These are phyloP conservation scores for Oconnorella tubifera DNA, from an alignment of 2,888 invertebrate species.

Conservation along the genomic window DNA sequence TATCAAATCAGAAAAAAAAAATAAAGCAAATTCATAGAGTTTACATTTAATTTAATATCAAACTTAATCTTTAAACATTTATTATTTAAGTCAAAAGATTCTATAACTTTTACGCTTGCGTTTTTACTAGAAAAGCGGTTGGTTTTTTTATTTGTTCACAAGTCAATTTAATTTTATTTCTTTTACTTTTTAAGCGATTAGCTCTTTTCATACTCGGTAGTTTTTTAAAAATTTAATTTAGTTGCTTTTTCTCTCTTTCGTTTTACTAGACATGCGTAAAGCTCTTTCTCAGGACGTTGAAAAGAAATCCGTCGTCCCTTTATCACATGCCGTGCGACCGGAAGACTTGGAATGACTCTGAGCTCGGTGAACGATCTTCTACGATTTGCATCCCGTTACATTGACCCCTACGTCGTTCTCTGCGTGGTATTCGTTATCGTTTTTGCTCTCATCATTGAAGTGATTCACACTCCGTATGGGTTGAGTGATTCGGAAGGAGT, in stretches of 20 bases:
- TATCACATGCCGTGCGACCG: slow-evolving; percentile 87
- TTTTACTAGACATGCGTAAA: slow-evolving; percentile 98
- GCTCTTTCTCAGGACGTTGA: slow-evolving; percentile 87
- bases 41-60: too few relatives aligned
- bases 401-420: slow-evolving; percentile 1
- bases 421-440: slow-evolving; percentile 19
- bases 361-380: slow-evolving; percentile 34
- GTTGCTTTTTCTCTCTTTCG: slow-evolving; percentile 30
- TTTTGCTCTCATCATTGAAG: background rate
- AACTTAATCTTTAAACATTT: too few relatives aligned
- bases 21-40: too few relatives aligned
- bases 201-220: background rate
- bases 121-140: too few relatives aligned
- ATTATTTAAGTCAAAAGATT: too few relatives aligned
- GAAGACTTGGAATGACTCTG: slow-evolving; percentile 77
- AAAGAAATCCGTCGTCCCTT: slow-evolving; percentile 86
- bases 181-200: background rate
- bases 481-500: too few relatives aligned
- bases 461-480: too few relatives aligned
- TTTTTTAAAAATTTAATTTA: background rate
- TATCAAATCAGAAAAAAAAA: too few relatives aligned
- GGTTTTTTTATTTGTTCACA: too few relatives aligned
- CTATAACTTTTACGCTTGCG: too few relatives aligned
- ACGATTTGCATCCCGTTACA: slow-evolving; percentile 1
- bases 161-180: background rate